A percentile compares a stretch with the other conserved stretches of the same genome.
These are phyloP conservation scores for Watsonalla cultraria DNA, from an alignment of 2,888 invertebrate species.

Conservation along the genomic window DNA sequence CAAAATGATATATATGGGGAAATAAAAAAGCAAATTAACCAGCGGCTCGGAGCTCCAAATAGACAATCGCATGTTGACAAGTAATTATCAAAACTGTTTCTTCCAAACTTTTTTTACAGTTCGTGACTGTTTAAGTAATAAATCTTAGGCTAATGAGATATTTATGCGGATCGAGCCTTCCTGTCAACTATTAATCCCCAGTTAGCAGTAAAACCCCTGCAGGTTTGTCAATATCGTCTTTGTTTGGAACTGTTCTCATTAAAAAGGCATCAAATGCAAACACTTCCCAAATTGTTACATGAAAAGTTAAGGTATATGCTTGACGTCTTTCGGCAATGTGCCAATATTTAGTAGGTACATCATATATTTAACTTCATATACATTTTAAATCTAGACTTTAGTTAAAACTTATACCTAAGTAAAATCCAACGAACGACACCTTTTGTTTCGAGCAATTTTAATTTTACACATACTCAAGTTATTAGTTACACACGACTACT, in stretches of 20 bases:
- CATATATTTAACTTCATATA: no score
- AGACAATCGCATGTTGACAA: slow-evolving; percentile 77
- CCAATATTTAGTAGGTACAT: no score
- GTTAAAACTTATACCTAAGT: no score
- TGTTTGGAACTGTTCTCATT: slow-evolving; percentile 7
- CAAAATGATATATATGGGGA: slow-evolving; percentile 68
- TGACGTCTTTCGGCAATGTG: no score
- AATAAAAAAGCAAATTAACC: slow-evolving; percentile 68
- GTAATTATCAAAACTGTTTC: slow-evolving; percentile 72
- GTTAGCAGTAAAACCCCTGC: slow-evolving; percentile 47
- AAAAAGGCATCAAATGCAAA: slow-evolving; percentile 1
- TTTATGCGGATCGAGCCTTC: slow-evolving; percentile 65
- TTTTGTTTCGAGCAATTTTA: no score
- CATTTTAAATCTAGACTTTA: no score
- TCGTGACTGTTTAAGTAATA: slow-evolving; percentile 72
- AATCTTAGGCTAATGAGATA: slow-evolving; percentile 76
- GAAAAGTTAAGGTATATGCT: background rate
- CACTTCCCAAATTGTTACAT: background rate
- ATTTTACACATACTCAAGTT: no score
- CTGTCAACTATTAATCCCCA: slow-evolving; percentile 73
- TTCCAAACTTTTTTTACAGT: slow-evolving; percentile 65
- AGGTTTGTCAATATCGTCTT: slow-evolving; percentile 46
- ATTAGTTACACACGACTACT: no score
- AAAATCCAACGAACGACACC: no score
- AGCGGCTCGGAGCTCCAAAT: slow-evolving; percentile 49